Percentiles rank a stretch among this genome's conserved stretches.
Conservation (phyloP, 2,113 vertebrate genomes). For the Hoplias malabaricus region DNA sequence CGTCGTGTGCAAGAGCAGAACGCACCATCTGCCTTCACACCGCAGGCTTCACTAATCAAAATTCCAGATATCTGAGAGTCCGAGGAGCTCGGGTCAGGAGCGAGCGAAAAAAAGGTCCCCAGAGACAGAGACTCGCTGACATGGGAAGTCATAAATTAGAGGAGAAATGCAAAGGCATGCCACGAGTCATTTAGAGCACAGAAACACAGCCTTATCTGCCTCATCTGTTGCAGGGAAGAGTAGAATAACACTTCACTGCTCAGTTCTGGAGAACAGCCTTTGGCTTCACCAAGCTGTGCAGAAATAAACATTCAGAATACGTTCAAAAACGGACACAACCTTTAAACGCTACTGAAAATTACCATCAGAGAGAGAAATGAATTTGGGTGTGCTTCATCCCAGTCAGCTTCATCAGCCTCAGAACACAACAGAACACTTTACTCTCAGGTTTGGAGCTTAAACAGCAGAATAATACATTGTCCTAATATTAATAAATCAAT, state of each 20-base stretch:
- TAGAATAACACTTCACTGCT: too few relatives aligned
- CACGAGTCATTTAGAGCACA: conserved; percentile 73
- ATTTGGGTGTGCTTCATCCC: too few relatives aligned
- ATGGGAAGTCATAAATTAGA: conserved; percentile 80
- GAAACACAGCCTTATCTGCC: conserved; percentile 68
- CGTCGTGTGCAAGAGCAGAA: background rate
- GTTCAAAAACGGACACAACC: too few relatives aligned
- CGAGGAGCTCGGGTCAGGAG: conserved; percentile 36
- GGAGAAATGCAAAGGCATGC: conserved; percentile 68
- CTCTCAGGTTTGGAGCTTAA: too few relatives aligned
- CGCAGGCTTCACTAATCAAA: conserved; percentile 21
- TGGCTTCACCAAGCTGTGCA: conserved; percentile 43
- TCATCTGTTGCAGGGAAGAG: too few relatives aligned
- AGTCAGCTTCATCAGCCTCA: too few relatives aligned
- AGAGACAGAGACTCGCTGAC: conserved; percentile 70
- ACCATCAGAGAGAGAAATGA: too few relatives aligned
- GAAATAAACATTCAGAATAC: too few relatives aligned
- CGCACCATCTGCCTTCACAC: conserved; percentile 28
- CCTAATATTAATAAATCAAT: too few relatives aligned
- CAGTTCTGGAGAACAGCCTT: conserved; percentile 33
- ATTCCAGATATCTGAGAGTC: conserved; percentile 41
- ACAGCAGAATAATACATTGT: too few relatives aligned
- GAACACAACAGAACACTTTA: too few relatives aligned
- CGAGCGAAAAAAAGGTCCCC: conserved; percentile 46
- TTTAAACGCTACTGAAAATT: too few relatives aligned